Base-by-base conservation (phyloP, 1,140 invertebrate species). In the Homarus americanus region DNA sequence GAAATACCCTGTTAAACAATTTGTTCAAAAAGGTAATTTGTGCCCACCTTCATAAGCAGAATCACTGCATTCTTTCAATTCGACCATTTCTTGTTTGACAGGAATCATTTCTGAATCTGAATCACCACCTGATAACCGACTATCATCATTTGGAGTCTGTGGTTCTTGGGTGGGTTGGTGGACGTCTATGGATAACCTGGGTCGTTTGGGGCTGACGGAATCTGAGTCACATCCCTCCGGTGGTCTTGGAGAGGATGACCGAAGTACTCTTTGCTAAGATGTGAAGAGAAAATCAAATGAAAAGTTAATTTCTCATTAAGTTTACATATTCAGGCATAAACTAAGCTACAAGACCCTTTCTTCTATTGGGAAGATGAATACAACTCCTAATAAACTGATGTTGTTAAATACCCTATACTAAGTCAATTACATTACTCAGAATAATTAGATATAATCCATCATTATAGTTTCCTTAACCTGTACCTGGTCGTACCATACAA, bases 51-150 rank as follows among this genome's bases (percentile, higher is more conserved):
- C 89, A 86, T 85, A 91, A 9, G 66, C 44, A 24, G 89, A 41
- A 79, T 91, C 92, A 28, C 69, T 72, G 53, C 92, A 91, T 28
- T 93, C 91, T 88, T 93, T 93, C 41, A 93, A 66, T 76, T 93
- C 92, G n/a, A 93, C 90, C 92, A 93, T 93, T 44, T 93, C 92
- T 87, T 93, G 92, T 82, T 93, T 93, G 28, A 93, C 92, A 41
- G 92, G 92, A 53, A 93, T 87, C 92, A 93, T 93, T 83, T 93
- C 93, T 92, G 95, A 94, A 97, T 95, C 0, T 96, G 95, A 63
- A 96, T 95, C 15, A 95, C 63, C 92, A 88, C 86, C 91, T 82
- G 91, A 92, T 83, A 88, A 92, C 92, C 92, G 88, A 91, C 88
- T 92, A 93, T 91, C 84, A 82, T 93, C 87, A 87, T 93, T 93